A percentile compares a stretch with the other conserved stretches of the same genome.
Evolutionary conservation across 2,113 vertebrate species (phyloP).

Genomic region (Oreocharis arfaki): DNA sequence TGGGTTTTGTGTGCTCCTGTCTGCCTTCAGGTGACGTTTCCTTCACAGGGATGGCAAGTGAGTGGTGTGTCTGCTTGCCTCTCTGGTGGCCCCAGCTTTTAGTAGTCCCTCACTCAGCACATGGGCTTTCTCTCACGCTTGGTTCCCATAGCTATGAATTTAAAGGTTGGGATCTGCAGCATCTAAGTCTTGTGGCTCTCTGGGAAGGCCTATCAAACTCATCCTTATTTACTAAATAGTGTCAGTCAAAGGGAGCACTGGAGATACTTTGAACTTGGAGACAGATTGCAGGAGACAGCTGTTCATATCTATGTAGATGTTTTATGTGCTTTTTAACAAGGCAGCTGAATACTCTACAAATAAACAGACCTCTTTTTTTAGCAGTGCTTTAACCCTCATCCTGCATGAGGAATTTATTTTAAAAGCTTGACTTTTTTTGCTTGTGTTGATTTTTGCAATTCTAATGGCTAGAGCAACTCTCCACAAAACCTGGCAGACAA

Average conservation of each 20-base stretch:
- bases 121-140: not conserved
- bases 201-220: not conserved
- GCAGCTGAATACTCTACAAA: not conserved
- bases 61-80: not conserved
- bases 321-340: constrained; percentile 6
- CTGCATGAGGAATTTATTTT: not conserved
- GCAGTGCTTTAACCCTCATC: not conserved
- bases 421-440: not conserved
- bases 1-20: not conserved
- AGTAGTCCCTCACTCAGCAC: not conserved
- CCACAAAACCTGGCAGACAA: not conserved
- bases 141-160: not conserved
- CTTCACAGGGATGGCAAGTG: not conserved
- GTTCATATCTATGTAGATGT: not conserved
- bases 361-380: not conserved
- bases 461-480: not conserved
- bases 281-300: not conserved
- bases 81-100: not conserved
- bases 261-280: not conserved
- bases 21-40: not conserved
- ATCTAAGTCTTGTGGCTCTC: not conserved
- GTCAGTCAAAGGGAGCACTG: not conserved
- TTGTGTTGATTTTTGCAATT: not conserved
- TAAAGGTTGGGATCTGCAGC: not conserved
- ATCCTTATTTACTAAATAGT: not conserved